A percentile compares a stretch with the other conserved stretches of the same genome.
Evolutionary conservation across 2,113 vertebrate species (phyloP).

Genomic region (Oreochromis tanganicae): DNA sequence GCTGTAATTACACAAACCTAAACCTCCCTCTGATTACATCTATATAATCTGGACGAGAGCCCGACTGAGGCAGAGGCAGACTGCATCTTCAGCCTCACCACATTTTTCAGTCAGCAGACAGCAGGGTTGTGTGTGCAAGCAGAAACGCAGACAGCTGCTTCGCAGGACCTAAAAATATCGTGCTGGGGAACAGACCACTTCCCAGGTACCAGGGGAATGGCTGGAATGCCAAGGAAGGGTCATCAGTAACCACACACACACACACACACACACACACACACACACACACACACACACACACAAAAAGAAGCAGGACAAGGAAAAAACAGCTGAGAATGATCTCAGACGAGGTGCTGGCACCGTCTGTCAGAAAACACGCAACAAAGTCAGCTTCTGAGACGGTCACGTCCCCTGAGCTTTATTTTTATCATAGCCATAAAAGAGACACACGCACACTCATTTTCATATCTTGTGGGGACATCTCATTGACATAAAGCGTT

Average conservation of each 20-base stretch:
- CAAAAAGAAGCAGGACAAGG: neutral
- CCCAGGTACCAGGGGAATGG: conserved; percentile 67
- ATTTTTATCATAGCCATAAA: neutral
- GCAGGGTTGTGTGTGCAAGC: neutral
- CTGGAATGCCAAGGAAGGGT: conserved; percentile 46
- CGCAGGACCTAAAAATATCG: conserved; percentile 56
- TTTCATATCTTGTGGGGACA: neutral
- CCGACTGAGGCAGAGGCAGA: neutral
- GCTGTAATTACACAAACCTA: neutral
- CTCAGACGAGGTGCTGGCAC: neutral
- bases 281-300: neutral
- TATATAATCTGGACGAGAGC: neutral
- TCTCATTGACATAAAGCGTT: neutral
- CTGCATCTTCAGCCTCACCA: neutral
- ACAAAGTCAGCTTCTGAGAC: neutral
- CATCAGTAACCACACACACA: neutral
- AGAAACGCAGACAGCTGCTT: conserved; percentile 46
- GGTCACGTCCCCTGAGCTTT: neutral
- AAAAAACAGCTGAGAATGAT: neutral
- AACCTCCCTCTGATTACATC: neutral
- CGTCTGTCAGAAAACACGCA: neutral
- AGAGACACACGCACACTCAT: neutral
- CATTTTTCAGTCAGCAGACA: conserved; percentile 19
- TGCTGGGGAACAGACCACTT: conserved; percentile 15
- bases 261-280: neutral